These are phyloP conservation scores for Phaonia tiefii DNA, from an alignment of 2,888 invertebrate species.

Conservation along the genomic window DNA sequence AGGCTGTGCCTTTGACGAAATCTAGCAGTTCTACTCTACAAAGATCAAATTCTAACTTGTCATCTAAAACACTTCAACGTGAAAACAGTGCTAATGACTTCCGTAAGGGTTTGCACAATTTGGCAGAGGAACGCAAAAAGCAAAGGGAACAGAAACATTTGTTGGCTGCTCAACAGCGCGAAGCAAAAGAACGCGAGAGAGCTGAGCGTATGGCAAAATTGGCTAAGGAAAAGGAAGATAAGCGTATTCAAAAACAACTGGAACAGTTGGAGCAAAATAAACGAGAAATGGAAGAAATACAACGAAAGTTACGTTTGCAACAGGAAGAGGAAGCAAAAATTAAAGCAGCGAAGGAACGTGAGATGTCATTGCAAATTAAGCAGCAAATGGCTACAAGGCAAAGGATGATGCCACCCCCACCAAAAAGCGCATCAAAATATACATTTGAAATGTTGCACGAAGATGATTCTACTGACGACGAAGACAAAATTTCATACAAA, in stretches of 20 bases:
- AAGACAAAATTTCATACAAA: constrained; percentile 76
- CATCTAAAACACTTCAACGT: constrained; percentile 73
- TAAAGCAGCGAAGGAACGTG: constrained; percentile 73
- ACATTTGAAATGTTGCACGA: constrained; percentile 80
- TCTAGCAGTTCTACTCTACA: constrained; percentile 69
- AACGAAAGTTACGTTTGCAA: constrained; percentile 75
- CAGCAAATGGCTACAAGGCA: constrained; percentile 65
- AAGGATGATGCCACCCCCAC: constrained; percentile 74
- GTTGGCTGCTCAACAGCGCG: constrained; percentile 77
- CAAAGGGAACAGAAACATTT: constrained; percentile 79
- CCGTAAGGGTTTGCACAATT: constrained; percentile 74
- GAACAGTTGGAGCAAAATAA: constrained; percentile 77
- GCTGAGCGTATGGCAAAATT: constrained; percentile 77
- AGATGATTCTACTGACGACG: constrained; percentile 81
- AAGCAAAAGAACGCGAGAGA: constrained; percentile 79
- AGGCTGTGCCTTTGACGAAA: constrained; percentile 72
- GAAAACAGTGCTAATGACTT: constrained; percentile 79
- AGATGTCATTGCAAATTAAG: constrained; percentile 74
- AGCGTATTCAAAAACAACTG: constrained; percentile 73
- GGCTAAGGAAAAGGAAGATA: constrained; percentile 79
- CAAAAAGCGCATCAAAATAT: constrained; percentile 73
- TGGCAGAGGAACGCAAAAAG: constrained; percentile 79
- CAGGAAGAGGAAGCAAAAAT: constrained; percentile 72
- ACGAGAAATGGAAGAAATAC: constrained; percentile 77
- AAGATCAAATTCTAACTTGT: constrained; percentile 67